Base-by-base conservation (phyloP, 2,888 invertebrate species). In the Bugulina stolonifera region DNA sequence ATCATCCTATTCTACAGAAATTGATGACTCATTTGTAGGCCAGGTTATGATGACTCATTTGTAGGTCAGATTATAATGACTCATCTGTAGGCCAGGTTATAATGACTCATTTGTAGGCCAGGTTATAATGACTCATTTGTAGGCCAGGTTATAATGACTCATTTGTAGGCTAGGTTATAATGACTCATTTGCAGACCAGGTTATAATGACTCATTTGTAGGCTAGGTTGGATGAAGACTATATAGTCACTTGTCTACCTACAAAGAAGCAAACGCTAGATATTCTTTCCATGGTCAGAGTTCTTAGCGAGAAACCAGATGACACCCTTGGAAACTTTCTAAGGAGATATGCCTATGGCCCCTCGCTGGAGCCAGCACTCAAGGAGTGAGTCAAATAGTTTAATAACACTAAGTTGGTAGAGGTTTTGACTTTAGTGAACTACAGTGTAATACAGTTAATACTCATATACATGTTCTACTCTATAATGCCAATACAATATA, bases 281-380 rank as follows among this genome's bases (percentile, higher is more conserved):
- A 80, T 80, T 14, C 81, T 84, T 79, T 78, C 80, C 14, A 80
- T 84, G 71, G 82, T 80, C 0, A 81, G 80, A 72, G 75, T 84
- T 3, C 77, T 84, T 23, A 81, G 81, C 69, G 75, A 75, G 34
- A 76, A 76, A 69, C 81, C 79, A 32, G 79, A 80, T 10, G 80
- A 81, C 18, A 76, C 78, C 22, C 76, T 84, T 34, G 82, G 82
- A 2, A 80, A 83, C 72, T 83, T 82, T 77, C 82, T 82, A 74
- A 79, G 80, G 64, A 80, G 81, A 73, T 81, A 79, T 72, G 76
- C 81, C 72, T 83, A 79, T 73, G 81, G 84, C 69, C 82, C 82
- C 0, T 74, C 18, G 43, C 43, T 43, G 18, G 43, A 43, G 18
- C 43, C 77, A 72, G 81, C 81, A 5, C 80, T 79, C 25, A 75